Conservation (phyloP, 1,140 invertebrate genomes). For the Leptinotarsa undecemlineata region DNA sequence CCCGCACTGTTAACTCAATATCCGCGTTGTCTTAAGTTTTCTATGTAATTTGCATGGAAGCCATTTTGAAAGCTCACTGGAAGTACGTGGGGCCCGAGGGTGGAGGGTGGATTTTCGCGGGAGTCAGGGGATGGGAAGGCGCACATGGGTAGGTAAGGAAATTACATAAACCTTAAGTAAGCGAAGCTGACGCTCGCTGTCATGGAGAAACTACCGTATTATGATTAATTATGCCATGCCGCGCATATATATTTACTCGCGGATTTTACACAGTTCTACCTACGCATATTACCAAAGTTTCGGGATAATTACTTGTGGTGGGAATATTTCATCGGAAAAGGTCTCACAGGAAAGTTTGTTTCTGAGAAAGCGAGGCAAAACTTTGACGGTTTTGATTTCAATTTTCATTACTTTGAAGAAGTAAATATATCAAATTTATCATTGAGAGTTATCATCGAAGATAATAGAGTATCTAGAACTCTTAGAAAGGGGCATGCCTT, state of each 20-base stretch:
- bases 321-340: constrained; percentile 19
- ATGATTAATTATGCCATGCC: constrained; percentile 48
- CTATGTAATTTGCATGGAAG: constrained; percentile 53
- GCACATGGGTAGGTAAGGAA: constrained; percentile 48
- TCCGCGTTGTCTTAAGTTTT: constrained; percentile 53
- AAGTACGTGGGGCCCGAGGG: constrained; percentile 38
- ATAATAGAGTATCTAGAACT: too few relatives aligned
- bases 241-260: constrained; percentile 28
- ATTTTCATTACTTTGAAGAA: too few relatives aligned
- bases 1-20: constrained; percentile 51
- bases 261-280: constrained; percentile 25
- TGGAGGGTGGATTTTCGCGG: constrained; percentile 29
- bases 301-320: constrained; percentile 16
- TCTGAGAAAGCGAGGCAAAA: too few relatives aligned
- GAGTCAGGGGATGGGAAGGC: constrained; percentile 22
- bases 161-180: constrained; percentile 53
- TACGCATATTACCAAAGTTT: constrained; percentile 26
- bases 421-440: too few relatives aligned
- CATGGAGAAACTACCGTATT: constrained; percentile 49
- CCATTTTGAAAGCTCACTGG: constrained; percentile 51
- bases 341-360: background rate
- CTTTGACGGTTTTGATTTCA: too few relatives aligned
- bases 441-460: too few relatives aligned
- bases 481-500: too few relatives aligned
- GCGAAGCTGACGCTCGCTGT: constrained; percentile 47